Base-by-base conservation (phyloP, 2,113 vertebrate genomes). In the Pangasianodon gigas region DNA sequence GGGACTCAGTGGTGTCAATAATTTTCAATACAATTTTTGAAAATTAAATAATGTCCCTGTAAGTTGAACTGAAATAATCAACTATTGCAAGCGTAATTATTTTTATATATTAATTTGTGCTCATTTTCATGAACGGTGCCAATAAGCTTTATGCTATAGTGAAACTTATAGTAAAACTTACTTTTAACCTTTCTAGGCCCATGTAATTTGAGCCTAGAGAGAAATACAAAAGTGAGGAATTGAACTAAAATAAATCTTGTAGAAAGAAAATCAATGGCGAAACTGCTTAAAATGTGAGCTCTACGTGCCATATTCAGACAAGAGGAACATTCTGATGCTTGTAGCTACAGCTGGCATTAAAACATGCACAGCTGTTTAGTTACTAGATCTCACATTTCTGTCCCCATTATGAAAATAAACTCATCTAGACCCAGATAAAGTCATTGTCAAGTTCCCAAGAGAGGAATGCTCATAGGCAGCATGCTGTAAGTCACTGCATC, bases 361-460 rank as follows among this genome's bases (percentile, higher is more conserved):
- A 85, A 67, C 29, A 69, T 37, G 52, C 51, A 83, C 81, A 83
- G 81, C 81, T 83, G 81, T 83, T 83, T 58, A 37, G 81, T 58
- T 83, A 83, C 37, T 83, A 58, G 52, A 56, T 9, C 81, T 37
- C 51, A 83, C 52, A 58, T 83, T 83, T 83, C n/a, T 83, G 79
- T 58, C 81, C 81, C 32, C 32, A 83, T 85, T 85, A 85, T 85
- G 84, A 48, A 67, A 85, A 85, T 85, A 69, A 83, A 85, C 84
- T 69, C 46, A 65, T 67, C 41, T 48, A 85, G 84, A 67, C 84
- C 84, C 62, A 69, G 84, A 65, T 51, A 67, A 85, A 85, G 84
- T 69, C 84, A 69, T 85, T 69, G 84, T 85, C 44, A 85, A 51
- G 60, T 3, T 69, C 84, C 84, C 60, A 69, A 69, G 62, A 69